Base-by-base conservation (phyloP, 1,140 invertebrate genomes). In the Drosophila parvula region DNA sequence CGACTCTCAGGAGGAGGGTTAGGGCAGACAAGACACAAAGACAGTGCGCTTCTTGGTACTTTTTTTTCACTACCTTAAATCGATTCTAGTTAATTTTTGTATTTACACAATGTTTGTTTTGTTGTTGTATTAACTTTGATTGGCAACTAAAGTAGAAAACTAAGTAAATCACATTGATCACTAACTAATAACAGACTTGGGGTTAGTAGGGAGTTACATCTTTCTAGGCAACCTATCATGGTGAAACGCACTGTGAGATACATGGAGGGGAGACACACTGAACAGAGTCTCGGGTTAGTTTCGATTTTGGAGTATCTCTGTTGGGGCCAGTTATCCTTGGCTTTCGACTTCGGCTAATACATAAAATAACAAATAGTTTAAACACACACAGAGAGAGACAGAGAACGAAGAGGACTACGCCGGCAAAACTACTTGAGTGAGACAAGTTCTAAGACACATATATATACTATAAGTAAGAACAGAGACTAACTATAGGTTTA, bases 391-490 rank as follows among this genome's bases (percentile, higher is more conserved):
- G n/a, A n/a, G n/a, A 70, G 5, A 71, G 36, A 70, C 14, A 68
- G 51, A 30, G 43, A 5, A 53, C 65, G 30, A 41, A 47, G 47
- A 18, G 34, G 32, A 55, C 51, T 55, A 55, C 18, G 32, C n/a
- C 28, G 41, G n/a, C 47, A 62, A 56, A 34, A 78, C 69, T 64
- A 84, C 56, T 34, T 28, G 56, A 47, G 56, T 73, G 47, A 74
- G 70, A 43, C 56, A 74, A 73, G 40, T 40, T 53, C 56, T 62
- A 61, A 47, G 56, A 74, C 68, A 74, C 40, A 74, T 73, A 74
- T 57, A 74, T 28, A 74, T 73, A 69, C 16, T 53, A n/a, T n/a
- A n/a, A n/a, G n/a, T n/a, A n/a, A n/a, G n/a, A n/a, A 36, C 50
- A 53, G 38, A n/a, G 40, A 68, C 63, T 73, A 62, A 27, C 68